Evolutionary conservation across 92 coral and sea anemone genomes (phyloP), one percentile per base, ranked within the genome.

Genomic region (Epizoanthus ramosus): DNA sequence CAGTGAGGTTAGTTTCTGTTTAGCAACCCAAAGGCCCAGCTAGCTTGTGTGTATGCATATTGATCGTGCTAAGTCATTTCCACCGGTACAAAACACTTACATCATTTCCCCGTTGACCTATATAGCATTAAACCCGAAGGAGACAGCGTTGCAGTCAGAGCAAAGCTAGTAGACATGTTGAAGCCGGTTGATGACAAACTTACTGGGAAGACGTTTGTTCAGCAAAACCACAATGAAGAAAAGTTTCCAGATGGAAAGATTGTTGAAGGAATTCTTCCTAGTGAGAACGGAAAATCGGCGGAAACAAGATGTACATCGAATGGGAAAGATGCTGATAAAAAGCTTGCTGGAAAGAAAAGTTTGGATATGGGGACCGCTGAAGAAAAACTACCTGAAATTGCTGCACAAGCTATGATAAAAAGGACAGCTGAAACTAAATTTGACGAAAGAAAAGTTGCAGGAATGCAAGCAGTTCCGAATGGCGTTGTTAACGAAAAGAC

Each of bases 111-210:
- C 12, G 17, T 19, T 71, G 16, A 6, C 5, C 35, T 57, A 18
- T 71, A 8, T 71, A 71, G 75, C 57, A 71, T 75, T 25, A 75
- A 35, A 47, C 45, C 82, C 5, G 41, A 61, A 8, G 12, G 58
- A 41, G 24, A 21, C 24, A 41, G 43, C 28, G 19, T 4, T 41
- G 52, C 71, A 43, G n/a, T 57, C 53, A 28, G 14, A 21, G 57
- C 5, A 1, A 77, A 41, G 39, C 60, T 22, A 41, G 22, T 39
- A 37, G 66, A 61, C 33, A 43, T 14, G 31, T 21, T 22, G 14
- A 77, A 43, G 53, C 47, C 58, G 16, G 15, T 6, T 60, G 58
- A 60, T 3, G 58, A 50, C 54, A 50, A 50, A 50, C 15, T 10
- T 50, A 50, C 54, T 50, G 54, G 15, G 15, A 50, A 12, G 54